Evolutionary conservation across 2,888 invertebrate genomes (phyloP).

Genomic region (Craniophora ligustri): DNA sequence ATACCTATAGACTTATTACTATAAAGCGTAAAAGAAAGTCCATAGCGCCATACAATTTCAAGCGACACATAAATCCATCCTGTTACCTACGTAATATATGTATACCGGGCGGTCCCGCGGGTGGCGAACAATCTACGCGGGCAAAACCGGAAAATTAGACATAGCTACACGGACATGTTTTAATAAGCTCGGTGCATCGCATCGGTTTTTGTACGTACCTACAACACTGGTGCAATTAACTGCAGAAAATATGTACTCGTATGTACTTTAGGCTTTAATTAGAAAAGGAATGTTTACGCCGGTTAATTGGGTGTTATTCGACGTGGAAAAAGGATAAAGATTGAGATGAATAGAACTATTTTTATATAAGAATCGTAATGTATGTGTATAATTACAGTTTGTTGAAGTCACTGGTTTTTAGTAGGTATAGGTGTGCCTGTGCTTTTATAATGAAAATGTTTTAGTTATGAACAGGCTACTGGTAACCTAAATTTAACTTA

Average conservation of each 20-base stretch:
- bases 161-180: conserved; percentile 69
- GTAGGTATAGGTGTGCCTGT: no score
- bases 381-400: no score
- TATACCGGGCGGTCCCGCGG: conserved; percentile 60
- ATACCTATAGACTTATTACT: no score
- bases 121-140: conserved; percentile 77
- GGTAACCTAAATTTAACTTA: no score
- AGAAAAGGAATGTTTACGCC: neutral
- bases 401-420: no score
- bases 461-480: no score
- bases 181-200: conserved; percentile 68
- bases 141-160: conserved; percentile 86
- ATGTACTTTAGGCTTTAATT: neutral
- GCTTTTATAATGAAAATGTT: no score
- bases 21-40: neutral
- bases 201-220: conserved; percentile 46
- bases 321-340: no score
- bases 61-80: conserved; percentile 38
- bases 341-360: no score
- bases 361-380: no score
- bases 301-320: no score
- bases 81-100: conserved; percentile 35
- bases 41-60: conserved; percentile 10
- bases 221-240: conserved; percentile 31
- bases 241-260: conserved; percentile 14